Conservation (phyloP, 1,140 invertebrate genomes). For the Hyposmocoma kahamanoa region DNA sequence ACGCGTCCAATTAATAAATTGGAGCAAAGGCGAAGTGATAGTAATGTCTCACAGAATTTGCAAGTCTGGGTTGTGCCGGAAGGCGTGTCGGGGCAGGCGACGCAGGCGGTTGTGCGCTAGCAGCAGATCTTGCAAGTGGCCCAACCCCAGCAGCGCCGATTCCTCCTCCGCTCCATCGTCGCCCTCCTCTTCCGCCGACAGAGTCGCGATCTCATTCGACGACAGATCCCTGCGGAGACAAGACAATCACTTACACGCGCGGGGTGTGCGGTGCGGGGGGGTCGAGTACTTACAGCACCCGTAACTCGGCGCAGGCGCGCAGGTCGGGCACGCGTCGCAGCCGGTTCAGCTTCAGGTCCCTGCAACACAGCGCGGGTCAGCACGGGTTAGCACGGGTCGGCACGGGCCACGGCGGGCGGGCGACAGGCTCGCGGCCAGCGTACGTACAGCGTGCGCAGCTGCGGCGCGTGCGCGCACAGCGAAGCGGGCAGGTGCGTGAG, state of each 20-base stretch:
- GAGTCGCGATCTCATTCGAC: conserved; percentile 84
- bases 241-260: background rate
- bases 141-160: conserved; percentile 80
- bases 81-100: conserved; percentile 84
- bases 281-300: conserved; percentile 91
- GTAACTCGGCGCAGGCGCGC: conserved; percentile 82
- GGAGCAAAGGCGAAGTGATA: no score
- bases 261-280: no score
- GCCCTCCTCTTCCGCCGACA: conserved; percentile 43
- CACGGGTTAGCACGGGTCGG: background rate
- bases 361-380: no score
- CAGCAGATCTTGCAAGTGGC: conserved; percentile 87
- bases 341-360: conserved; percentile 89
- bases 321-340: conserved; percentile 83
- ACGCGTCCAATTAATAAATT: no score
- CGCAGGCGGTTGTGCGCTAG: conserved; percentile 88
- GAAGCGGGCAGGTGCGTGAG: conserved; percentile 80
- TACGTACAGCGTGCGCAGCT: conserved; percentile 91
- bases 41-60: conserved; percentile 92
- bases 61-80: conserved; percentile 84
- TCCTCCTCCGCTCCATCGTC: background rate
- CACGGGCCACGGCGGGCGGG: background rate
- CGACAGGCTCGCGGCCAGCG: no score
- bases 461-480: conserved; percentile 85
- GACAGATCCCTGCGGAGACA: conserved; percentile 84